These are phyloP conservation scores for Lissocephala sabroskyi DNA, from an alignment of 2,888 invertebrate species.

Conservation along the genomic window DNA sequence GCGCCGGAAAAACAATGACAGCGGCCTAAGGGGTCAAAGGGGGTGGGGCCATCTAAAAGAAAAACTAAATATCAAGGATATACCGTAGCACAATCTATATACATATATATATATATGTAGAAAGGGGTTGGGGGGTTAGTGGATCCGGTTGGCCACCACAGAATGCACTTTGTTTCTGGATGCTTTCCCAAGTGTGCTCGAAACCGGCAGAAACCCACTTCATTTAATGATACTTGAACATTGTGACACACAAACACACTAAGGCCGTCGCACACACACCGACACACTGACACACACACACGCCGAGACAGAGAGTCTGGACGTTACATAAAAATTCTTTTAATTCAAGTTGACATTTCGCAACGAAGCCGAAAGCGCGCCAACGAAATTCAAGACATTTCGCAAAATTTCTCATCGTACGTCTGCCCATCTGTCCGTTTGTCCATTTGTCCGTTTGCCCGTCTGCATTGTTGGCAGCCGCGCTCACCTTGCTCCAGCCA, in stretches of 20 bases:
- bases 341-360: constrained; percentile 69
- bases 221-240: constrained; percentile 71
- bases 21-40: constrained; percentile 29
- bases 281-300: constrained; percentile 8
- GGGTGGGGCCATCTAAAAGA: constrained; percentile 43
- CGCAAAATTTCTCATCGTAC: constrained; percentile 65
- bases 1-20: constrained; percentile 56
- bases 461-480: constrained; percentile 9
- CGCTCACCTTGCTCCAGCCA: too few species aligned
- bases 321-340: constrained; percentile 66
- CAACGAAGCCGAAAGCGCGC: constrained; percentile 29
- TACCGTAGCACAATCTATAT: constrained; percentile 18
- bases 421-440: constrained; percentile 11
- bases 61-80: constrained; percentile 66
- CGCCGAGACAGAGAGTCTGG: constrained; percentile 30
- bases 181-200: constrained; percentile 70
- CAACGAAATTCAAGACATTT: constrained; percentile 59
- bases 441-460: constrained; percentile 10
- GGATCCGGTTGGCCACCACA: constrained; percentile 48
- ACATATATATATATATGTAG: constrained; percentile 17
- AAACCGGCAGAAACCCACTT: constrained; percentile 70
- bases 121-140: constrained; percentile 20
- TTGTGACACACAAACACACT: constrained; percentile 66
- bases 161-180: constrained; percentile 71
- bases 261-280: constrained; percentile 26